A percentile compares a stretch with the other conserved stretches of the same genome.
Evolutionary conservation across 2,113 vertebrate genomes (phyloP).

Genomic region (Tetrax tetrax): DNA sequence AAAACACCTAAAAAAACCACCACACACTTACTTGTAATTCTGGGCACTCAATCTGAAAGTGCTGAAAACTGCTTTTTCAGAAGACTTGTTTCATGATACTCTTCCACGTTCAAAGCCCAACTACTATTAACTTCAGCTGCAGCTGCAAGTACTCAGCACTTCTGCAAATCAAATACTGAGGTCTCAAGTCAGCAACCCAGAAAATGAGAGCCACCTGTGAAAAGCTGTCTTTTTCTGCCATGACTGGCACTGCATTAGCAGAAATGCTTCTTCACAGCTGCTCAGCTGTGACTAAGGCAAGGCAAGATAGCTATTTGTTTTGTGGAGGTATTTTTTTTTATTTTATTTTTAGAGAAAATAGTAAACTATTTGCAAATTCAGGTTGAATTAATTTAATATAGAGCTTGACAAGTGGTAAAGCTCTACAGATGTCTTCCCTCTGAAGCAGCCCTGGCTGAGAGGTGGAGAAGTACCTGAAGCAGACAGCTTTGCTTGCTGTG

Average conservation of each 20-base stretch:
- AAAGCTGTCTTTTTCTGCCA: background rate
- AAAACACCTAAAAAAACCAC: too few species aligned
- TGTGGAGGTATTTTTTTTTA: background rate
- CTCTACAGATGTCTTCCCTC: background rate
- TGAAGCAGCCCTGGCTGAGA: background rate
- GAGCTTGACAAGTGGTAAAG: background rate
- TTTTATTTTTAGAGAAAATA: constrained; percentile 18
- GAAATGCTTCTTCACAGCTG: constrained; percentile 32
- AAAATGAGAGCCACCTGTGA: constrained; percentile 67
- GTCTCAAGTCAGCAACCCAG: constrained; percentile 66
- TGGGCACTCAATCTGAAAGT: background rate
- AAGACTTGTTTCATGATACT: background rate
- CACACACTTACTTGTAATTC: constrained; percentile 25
- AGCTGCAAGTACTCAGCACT: constrained; percentile 61
- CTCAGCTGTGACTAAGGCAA: constrained; percentile 6
- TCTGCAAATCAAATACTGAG: constrained; percentile 58
- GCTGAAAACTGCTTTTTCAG: constrained; percentile 52
- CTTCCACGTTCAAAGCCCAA: background rate
- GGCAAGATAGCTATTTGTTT: constrained; percentile 1
- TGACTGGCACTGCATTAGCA: constrained; percentile 21
- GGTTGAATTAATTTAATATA: background rate
- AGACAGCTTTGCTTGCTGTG: background rate
- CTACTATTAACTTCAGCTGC: constrained; percentile 54
- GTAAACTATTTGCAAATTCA: constrained; percentile 25
- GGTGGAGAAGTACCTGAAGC: background rate